These are phyloP conservation scores for Conopomorpha cramerella DNA, from an alignment of 1,140 invertebrate genomes.

Conservation along the genomic window DNA sequence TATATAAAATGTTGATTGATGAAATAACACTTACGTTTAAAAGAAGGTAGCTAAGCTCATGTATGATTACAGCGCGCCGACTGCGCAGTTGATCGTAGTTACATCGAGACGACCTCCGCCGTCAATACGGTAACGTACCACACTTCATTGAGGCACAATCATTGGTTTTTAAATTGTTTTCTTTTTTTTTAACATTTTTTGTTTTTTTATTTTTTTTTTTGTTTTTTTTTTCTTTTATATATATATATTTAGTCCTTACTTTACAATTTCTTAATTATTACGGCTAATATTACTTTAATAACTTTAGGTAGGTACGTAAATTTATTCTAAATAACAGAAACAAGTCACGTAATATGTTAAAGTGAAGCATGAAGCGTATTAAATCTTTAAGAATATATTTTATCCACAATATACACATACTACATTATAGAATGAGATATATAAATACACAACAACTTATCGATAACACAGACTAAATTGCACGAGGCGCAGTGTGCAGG, in stretches of 20 bases:
- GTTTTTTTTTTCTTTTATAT: conserved; percentile 29
- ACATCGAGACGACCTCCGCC: conserved; percentile 45
- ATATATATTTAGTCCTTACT: conserved; percentile 9
- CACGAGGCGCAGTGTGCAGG: conserved; percentile 28
- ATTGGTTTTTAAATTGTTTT: conserved; percentile 56
- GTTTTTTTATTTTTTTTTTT: conserved; percentile 22
- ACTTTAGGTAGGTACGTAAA: conserved; percentile 56
- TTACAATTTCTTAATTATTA: conserved; percentile 36
- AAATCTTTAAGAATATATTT: conserved; percentile 53
- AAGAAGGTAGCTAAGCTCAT: conserved; percentile 58
- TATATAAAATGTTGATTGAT: conserved; percentile 56
- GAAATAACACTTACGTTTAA: conserved; percentile 58
- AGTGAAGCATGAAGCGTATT: conserved; percentile 58
- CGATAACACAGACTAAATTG: conserved; percentile 60
- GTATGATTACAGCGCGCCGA: conserved; percentile 47
- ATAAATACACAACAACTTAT: conserved; percentile 59
- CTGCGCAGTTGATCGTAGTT: conserved; percentile 28
- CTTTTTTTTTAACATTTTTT: conserved; percentile 35
- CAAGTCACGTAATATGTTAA: conserved; percentile 50
- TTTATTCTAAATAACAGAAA: conserved; percentile 60
- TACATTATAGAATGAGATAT: conserved; percentile 47
- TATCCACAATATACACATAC: conserved; percentile 58
- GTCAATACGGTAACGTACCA: conserved; percentile 57
- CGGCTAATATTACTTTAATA: conserved; percentile 57
- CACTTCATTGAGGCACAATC: conserved; percentile 61